Evolutionary conservation across 2,113 vertebrate species (phyloP), one percentile per base, ranked within the genome.

Genomic region (Plestiodon gilberti): DNA sequence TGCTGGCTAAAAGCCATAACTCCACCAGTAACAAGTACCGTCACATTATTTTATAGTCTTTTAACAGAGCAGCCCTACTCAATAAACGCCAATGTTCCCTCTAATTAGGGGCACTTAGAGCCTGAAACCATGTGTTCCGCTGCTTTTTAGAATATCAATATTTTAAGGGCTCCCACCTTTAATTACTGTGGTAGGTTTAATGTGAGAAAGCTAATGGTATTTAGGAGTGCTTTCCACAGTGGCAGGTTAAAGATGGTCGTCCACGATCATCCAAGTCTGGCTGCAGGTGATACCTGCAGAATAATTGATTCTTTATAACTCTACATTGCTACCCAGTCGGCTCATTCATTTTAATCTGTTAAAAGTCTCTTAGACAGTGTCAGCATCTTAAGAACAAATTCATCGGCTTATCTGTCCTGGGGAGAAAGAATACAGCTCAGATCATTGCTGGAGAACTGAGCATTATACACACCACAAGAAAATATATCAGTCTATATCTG

Each of bases 271-370:
- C 80, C 65, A 78, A 92, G 81, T 18, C 74, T 10, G 76, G 55
- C 57, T 87, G 86, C 76, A 89, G 57, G 65, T 92, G 57, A 88
- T 69, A 33, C 20, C 75, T 52, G 48, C 23, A 77, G 64, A 87
- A 88, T 35, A 67, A 67, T 28, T 1, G 59, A 4, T 9, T 74
- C 67, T 90, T 90, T 86, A 55, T 84, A 48, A 69, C 48, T 25
- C 88, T 87, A 79, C 83, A 89, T 1, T 35, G 80, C 86, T 83
- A 77, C 81, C 92, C 78, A 79, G 81, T 70, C 86, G 89, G 70
- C 88, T 94, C 92, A 91, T 81, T 93, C 59, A 64, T 88, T 90
- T 94, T 93, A 92, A 91, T 93, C 88, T 91, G 40, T 74, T 93
- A 1, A 71, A 92, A 93, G 59, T 87, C 30, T 84, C 78, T 91